Evolutionary conservation across 2,797 vertebrate genomes (phyloP), one percentile per base, ranked within the genome.

Genomic region (Limosa lapponica): DNA sequence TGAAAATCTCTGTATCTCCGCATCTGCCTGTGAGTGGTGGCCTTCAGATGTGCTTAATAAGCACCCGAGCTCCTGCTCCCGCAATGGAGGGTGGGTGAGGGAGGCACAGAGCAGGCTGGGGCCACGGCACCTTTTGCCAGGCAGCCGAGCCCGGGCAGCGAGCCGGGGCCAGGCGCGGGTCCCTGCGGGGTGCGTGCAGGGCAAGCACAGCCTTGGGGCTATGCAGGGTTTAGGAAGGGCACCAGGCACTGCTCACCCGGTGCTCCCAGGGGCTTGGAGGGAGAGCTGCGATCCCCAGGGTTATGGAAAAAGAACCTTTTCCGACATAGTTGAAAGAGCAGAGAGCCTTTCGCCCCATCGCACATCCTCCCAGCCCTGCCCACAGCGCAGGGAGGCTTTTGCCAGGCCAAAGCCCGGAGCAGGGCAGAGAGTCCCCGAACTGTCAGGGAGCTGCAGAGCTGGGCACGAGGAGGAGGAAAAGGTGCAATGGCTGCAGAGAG

Each of bases 121-220:
- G 17, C 28, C 9, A 3, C 1, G 0, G 64, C 0, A 5, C 48
- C 52, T 25, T 72, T 6, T 58, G 24, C 52, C 7, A 16, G 27
- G 83, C 64, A n/a, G 71, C 51, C 0, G 0, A 61, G 16, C 8
- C 5, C 0, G 0, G 37, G 49, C 39, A 37, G 48, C 0, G 0
- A 0, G 25, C 4, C 2, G 5, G 36, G 67, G 22, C 43, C 4
- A 7, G n/a, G 37, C 13, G 4, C 8, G 12, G 85, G 9, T 6
- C 52, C 5, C 8, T 1, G 6, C 0, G 10, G 44, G 34, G 46
- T 6, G 18, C 2, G 2, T 8, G 10, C 0, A 1, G 75, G 39
- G 34, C 37, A 14, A 57, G 30, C 34, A 17, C 3, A 3, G 4
- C 43, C 43, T 3, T 30, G 67, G 67, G 23, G 36, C n/a, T 23